Base-by-base conservation (phyloP, 2,888 invertebrate genomes). In the Leptura quadrifasciata region DNA sequence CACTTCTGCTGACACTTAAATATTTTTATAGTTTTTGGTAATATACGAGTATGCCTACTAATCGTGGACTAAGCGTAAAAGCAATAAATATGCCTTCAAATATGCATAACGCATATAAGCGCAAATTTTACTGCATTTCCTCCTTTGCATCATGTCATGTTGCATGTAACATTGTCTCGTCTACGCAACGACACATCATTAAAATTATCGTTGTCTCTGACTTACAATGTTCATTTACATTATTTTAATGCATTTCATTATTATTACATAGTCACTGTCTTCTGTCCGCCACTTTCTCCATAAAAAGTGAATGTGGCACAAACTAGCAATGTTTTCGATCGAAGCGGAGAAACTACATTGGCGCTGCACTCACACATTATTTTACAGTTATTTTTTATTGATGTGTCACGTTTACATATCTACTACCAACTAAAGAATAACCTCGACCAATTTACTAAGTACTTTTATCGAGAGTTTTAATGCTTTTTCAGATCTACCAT, bases 291-390 rank as follows among this genome's bases (percentile, higher is more conserved):
- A 70, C 74, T 75, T 75, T 75, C 74, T 75, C 74, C 58, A 35
- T 24, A 64, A 64, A 75, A 75, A 75, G 74, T 70, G 74, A 75
- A 75, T 75, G 74, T 64, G 65, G 5, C 52, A 18, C 69, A 18
- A 2, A 20, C 17, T 20, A 20, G 6, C 12, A 47, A 20, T 31
- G 8, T 31, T 64, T 12, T 18, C 18, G 9, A 21, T 57, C 57
- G 57, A 57, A 10, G 10, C 18, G 6, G 20, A 57, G 57, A 20
- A 57, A 57, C 15, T 57, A 20, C 20, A 21, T 17, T 17, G 21
- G 20, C 10, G 20, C 20, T 57, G 18, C 15, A 21, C 6, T 20
- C 20, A 12, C 20, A 57, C 18, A 18, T 54, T 54, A 10, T 12
- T 39, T 31, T 12, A 39, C 47, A 57, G 20, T 57, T 20, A 10